Conservation (phyloP, 2,888 invertebrate genomes). For the Quadroppia sp. region DNA sequence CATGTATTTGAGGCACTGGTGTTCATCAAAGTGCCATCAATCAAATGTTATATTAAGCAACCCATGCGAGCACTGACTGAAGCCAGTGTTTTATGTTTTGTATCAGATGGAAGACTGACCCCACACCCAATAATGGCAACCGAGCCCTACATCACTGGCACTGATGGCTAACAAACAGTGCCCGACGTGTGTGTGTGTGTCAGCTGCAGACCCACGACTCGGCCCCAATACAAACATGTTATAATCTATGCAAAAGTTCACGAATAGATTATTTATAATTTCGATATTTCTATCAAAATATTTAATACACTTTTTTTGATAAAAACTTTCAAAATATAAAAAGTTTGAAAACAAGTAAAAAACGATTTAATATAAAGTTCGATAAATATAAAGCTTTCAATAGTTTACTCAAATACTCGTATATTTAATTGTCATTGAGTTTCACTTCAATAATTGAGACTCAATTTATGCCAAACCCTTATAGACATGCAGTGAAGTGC, state of each 20-base stretch:
- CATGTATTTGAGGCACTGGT: background rate
- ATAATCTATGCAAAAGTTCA: background rate
- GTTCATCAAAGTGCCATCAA: slow-evolving; percentile 38
- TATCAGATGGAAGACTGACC: slow-evolving; percentile 26
- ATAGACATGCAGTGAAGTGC: too few species aligned
- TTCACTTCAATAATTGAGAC: too few species aligned
- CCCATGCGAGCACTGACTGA: slow-evolving; percentile 13
- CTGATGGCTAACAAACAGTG: background rate
- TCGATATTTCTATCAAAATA: too few species aligned
- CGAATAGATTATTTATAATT: too few species aligned
- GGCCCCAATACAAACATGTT: background rate
- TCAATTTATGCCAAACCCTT: too few species aligned
- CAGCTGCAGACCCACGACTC: background rate
- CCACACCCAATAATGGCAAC: slow-evolving; percentile 12
- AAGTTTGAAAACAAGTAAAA: too few species aligned
- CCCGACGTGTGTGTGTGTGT: background rate
- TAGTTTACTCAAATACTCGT: too few species aligned
- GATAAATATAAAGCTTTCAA: too few species aligned
- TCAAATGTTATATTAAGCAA: slow-evolving; percentile 30
- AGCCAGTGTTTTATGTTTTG: slow-evolving; percentile 15
- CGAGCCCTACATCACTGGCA: background rate
- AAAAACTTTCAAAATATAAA: too few species aligned
- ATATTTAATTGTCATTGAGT: too few species aligned
- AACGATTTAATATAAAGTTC: too few species aligned
- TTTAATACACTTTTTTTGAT: too few species aligned